Conservation (phyloP, 1,140 invertebrate species). For the Bombus sibiricus region DNA sequence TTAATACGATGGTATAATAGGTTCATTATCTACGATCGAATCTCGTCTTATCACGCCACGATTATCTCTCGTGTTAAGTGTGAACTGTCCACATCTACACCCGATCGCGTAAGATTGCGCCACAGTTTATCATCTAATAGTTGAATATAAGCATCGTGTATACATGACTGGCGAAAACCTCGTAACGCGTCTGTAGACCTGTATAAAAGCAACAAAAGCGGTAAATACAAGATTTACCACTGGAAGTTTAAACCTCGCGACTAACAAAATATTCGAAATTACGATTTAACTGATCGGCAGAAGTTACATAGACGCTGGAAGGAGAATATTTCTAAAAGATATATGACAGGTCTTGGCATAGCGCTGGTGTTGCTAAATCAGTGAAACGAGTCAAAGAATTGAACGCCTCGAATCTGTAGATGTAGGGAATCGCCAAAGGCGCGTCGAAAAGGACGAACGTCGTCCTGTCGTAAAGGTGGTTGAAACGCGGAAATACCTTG, state of each 20-base stretch:
- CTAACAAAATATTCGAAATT: too few species aligned
- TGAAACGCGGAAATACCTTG: constrained; percentile 23
- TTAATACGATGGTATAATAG: not conserved
- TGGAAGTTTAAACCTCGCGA: too few species aligned
- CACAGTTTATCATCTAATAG: not conserved
- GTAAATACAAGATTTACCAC: too few species aligned
- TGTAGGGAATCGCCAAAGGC: fast-evolving
- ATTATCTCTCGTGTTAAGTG: not conserved
- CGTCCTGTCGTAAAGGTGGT: not conserved
- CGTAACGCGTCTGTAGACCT: too few species aligned
- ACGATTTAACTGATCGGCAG: too few species aligned
- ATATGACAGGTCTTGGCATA: too few species aligned
- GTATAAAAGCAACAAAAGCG: too few species aligned
- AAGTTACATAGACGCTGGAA: too few species aligned
- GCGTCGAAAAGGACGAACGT: not conserved
- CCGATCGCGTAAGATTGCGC: not conserved
- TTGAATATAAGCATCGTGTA: not conserved
- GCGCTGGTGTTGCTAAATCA: not conserved
- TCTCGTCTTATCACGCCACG: not conserved
- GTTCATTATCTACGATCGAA: not conserved
- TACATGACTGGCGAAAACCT: too few species aligned
- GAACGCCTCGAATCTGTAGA: not conserved
- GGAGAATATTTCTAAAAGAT: too few species aligned
- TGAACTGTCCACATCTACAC: not conserved
- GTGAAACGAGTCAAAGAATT: not conserved